phyloP scores from a whole-genome alignment of 2,113 vertebrate species.

The Procapra przewalskii region DNA sequence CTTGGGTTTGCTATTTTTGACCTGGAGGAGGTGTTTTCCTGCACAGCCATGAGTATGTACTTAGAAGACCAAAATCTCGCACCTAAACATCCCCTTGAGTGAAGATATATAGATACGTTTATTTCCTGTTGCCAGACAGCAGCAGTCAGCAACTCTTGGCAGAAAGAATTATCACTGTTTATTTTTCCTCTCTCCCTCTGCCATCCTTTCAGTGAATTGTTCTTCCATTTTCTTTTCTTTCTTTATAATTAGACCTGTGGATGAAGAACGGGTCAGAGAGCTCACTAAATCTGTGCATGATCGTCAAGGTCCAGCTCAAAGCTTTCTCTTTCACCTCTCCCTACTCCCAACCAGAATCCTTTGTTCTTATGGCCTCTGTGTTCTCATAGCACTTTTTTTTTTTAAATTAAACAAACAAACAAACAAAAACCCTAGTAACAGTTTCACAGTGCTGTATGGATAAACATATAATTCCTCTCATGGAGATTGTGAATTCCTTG shows the following conservation, averaged over 20 bases:
- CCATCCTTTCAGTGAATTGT: not conserved
- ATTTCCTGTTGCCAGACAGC: slow-evolving; percentile 19
- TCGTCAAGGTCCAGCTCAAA: not conserved
- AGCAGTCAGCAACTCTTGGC: not conserved
- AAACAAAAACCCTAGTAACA: not conserved
- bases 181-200: not conserved
- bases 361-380: not conserved
- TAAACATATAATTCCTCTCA: slow-evolving; percentile 13
- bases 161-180: not conserved
- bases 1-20: slow-evolving; percentile 63
- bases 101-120: not conserved
- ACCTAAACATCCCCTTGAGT: slow-evolving; percentile 4
- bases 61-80: slow-evolving; percentile 31
- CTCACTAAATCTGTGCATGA: not conserved
- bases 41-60: not conserved
- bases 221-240: not conserved
- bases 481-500: slow-evolving; percentile 1
- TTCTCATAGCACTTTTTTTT: not conserved
- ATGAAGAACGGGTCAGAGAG: not conserved
- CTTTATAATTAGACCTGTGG: not conserved
- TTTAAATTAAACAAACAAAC: not conserved
- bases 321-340: not conserved
- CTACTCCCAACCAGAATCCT: not conserved
- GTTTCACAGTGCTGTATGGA: not conserved
- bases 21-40: slow-evolving; percentile 55